Base-by-base conservation (phyloP, 2,113 vertebrate species). In the Tetraodon nigroviridis region DNA sequence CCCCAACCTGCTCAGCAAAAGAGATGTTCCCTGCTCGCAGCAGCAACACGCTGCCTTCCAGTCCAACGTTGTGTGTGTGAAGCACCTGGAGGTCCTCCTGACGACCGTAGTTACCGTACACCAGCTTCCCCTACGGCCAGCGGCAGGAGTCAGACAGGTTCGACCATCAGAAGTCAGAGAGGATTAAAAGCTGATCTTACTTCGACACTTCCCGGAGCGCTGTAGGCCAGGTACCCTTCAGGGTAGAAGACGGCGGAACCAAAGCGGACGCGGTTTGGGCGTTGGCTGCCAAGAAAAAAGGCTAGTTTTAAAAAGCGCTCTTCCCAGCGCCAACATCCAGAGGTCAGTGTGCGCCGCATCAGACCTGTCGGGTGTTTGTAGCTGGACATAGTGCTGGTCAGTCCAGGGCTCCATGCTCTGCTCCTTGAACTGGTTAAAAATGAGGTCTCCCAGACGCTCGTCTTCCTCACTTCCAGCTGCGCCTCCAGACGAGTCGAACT, bases 71-170 rank as follows among this genome's bases (percentile, higher is more conserved):
- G 2, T 1, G 17, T 0, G 19, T 52, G 2, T 29, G 19, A 32
- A 96, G 40, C 0, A 29, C 6, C 3, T 85, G 55, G 71, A 97
- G 90, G 73, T 99, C 96, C 32, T 85, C 55, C 51, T 66, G 84
- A 12, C 57, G 76, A 6, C 96, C 96, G 32, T 93, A 96, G 79
- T 93, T 93, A 16, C 84, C 92, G 37, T 93, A 92, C 17, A 98
- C 69, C 20, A 94, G 87, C 67, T 84, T 91, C 7, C 94, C 95
- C 96, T 99, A 55, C 6, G 44, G 8, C 6, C n/a, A 17, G 44
- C 15, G 45, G 18, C 0, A n/a, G 19, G 8, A 55, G 7, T 21
- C 16, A 50, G 13, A 46, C 17, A n/a, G 15, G 5, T 24, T 18
- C 6, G 18, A 18, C 15, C 2, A 41, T n/a, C 24, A 13, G 19